Evolutionary conservation across 1,140 invertebrate genomes (phyloP), one percentile per base, ranked within the genome.

Genomic region (Tetragonula clypearis): DNA sequence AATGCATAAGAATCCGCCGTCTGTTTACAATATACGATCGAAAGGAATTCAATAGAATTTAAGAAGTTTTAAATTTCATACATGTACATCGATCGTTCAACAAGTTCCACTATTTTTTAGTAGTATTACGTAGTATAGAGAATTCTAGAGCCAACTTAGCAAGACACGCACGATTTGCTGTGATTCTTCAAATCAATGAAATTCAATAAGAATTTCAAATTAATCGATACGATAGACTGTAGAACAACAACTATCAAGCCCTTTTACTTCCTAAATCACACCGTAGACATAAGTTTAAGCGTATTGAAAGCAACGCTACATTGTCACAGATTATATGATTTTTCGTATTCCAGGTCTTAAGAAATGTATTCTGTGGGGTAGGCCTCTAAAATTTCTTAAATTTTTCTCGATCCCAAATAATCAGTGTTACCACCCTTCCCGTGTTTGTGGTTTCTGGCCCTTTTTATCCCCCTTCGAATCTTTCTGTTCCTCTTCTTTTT

Each of bases 321-420:
- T 88, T 92, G 72, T 92, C 88, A 90, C 88, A 89, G 91, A 93
- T 90, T 92, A 90, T 90, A 90, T 93, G 86, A 89, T 93, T 91
- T 93, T 93, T 93, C 91, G 92, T 68, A 93, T 93, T 93, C 85
- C 93, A 93, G 93, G 92, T 93, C 92, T 93, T 92, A 91, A 93
- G 91, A 93, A 93, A 93, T 93, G 82, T 91, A 91, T 93, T 86
- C 90, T 93, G 84, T 92, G 92, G 92, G 92, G 93, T 93, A 93
- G 92, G 92, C 90, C 62, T 91, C n/a, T 30, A 86, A 86, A 60
- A 30, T 82, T 90, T 79, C 73, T 88, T 85, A 73, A 78, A 84
- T 83, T 65, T 65, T 30, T 65, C n/a, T 60, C n/a, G n/a, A 78
- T 60, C 79, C 85, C 55, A 6, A 87, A 75, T 84, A 75, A 86